Evolutionary conservation across 1,140 invertebrate genomes (phyloP).

Genomic region (Drusus annulatus): DNA sequence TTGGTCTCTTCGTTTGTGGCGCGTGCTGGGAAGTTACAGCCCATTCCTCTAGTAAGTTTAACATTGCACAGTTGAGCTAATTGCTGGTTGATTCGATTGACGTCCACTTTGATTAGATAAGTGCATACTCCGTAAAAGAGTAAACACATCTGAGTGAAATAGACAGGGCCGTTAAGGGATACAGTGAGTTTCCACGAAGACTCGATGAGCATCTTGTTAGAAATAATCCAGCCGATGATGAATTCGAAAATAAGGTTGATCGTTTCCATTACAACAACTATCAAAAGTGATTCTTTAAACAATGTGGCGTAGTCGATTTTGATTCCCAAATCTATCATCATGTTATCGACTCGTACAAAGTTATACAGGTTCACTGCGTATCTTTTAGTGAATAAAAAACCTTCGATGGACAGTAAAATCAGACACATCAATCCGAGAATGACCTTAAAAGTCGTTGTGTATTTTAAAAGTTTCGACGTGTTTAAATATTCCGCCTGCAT

Average conservation of each 20-base stretch:
- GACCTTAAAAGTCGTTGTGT: neutral
- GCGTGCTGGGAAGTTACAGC: neutral
- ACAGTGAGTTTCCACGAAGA: neutral
- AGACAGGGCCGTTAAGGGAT: neutral
- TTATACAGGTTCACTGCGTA: neutral
- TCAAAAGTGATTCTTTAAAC: neutral
- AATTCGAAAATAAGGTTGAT: neutral
- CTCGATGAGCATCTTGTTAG: neutral
- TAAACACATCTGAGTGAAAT: neutral
- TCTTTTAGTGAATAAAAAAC: neutral
- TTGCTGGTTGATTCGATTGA: neutral
- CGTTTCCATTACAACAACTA: neutral
- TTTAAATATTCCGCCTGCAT: neutral
- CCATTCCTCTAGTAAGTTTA: neutral
- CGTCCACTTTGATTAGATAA: neutral
- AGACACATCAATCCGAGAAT: neutral
- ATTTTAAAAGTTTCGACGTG: neutral
- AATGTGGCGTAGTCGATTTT: neutral
- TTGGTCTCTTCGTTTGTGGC: neutral
- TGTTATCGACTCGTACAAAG: neutral
- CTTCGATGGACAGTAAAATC: neutral
- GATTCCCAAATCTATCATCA: neutral
- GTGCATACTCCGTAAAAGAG: neutral
- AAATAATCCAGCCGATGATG: neutral
- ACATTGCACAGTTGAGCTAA: too few relatives aligned